A percentile compares a stretch with the other conserved stretches of the same genome.
Conservation (phyloP, 2,797 vertebrate genomes). For the Lacerta agilis region DNA sequence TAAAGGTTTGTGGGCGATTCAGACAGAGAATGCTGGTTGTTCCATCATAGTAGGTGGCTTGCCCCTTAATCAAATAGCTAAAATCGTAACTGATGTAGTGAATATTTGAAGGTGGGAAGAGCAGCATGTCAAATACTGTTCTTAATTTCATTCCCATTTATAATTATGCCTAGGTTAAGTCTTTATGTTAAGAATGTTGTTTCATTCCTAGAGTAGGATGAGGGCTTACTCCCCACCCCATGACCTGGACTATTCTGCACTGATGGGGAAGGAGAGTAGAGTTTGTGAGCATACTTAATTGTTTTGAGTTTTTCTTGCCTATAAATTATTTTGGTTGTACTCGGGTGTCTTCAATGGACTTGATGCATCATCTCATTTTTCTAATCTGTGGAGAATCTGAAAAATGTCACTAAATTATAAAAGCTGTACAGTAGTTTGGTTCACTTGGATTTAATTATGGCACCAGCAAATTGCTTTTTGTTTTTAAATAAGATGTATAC, state of each 20-base stretch:
- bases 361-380: constrained; percentile 68
- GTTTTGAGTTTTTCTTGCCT: constrained; percentile 63
- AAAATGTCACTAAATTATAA: constrained; percentile 61
- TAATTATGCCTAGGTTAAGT: constrained; percentile 37
- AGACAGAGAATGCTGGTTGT: constrained; percentile 5
- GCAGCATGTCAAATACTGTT: constrained; percentile 50
- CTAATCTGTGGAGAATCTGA: constrained; percentile 69
- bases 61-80: constrained; percentile 22
- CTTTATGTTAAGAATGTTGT: constrained; percentile 4
- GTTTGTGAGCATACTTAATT: constrained; percentile 49
- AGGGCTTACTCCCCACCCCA: constrained; percentile 17
- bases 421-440: constrained; percentile 70
- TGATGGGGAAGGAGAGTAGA: constrained; percentile 56
- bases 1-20: constrained; percentile 14
- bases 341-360: constrained; percentile 72
- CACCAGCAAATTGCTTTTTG: constrained; percentile 81
- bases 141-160: constrained; percentile 25
- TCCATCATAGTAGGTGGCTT: constrained; percentile 23
- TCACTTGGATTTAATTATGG: constrained; percentile 76
- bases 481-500: constrained; percentile 82
- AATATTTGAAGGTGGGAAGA: constrained; percentile 11
- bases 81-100: constrained; percentile 50
- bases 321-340: constrained; percentile 69
- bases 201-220: constrained; percentile 44
- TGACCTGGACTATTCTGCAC: constrained; percentile 57